phyloP scores from a whole-genome alignment of 2,797 vertebrate species.

The Lacerta viridis region DNA sequence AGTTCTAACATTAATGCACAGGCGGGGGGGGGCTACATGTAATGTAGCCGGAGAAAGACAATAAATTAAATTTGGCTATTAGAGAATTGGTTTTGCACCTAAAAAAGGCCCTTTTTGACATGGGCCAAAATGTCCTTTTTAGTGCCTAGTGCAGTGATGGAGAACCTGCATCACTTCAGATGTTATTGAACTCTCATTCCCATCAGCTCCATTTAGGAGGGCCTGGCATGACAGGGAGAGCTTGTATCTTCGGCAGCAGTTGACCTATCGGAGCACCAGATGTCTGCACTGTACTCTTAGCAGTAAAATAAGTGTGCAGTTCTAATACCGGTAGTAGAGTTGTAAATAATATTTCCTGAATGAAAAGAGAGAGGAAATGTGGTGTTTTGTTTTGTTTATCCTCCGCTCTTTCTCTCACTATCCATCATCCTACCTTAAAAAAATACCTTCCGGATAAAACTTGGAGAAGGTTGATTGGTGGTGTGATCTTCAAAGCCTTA shows the following conservation, averaged over 20 bases:
- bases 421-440: neutral
- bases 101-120: neutral
- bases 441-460: neutral
- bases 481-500: neutral
- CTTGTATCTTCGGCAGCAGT: neutral
- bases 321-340: neutral
- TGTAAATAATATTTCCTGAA: neutral
- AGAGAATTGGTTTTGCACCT: neutral
- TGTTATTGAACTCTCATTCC: too few species aligned
- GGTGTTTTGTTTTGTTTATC: neutral
- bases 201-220: neutral
- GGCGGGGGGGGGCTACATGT: neutral
- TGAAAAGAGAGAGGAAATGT: neutral
- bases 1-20: neutral
- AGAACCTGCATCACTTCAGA: too few species aligned
- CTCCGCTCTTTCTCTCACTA: too few species aligned
- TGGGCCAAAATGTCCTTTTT: neutral
- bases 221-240: neutral
- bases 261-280: neutral
- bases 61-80: neutral
- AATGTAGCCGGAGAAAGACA: neutral
- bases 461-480: slow-evolving; percentile 1
- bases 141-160: too few species aligned
- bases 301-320: neutral
- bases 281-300: neutral